Base-by-base conservation (phyloP, 2,113 vertebrate species). In the Eubucco bourcierii region DNA sequence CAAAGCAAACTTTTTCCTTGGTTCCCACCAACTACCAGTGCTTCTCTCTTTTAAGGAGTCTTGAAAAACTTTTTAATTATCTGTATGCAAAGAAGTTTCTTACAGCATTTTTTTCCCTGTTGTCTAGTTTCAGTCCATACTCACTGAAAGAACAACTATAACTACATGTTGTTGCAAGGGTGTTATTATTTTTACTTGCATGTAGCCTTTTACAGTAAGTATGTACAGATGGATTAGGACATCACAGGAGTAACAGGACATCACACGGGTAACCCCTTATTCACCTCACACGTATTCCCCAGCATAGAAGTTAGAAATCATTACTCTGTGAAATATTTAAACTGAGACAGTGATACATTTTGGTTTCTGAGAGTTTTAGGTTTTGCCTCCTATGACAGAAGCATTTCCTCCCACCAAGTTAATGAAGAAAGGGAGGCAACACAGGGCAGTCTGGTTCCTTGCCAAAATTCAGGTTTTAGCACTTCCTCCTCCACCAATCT, bases 221-320 rank as follows among this genome's bases (percentile, higher is more conserved):
- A 82, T 0, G 0, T 31, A 39, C 31, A 68, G 52, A 83, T 53
- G 20, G 28, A 93, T 7, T 6, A 34, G 31, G 34, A 66, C 29
- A 83, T 27, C 33, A 47, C 44, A 56, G 19, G 19, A 21, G 8
- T 31, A 61, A 61, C 5, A 61, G 37, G 28, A 72, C 44, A 37
- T 34, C n/a, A 73, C 5, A 50, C 2, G 27, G 12, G 7, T 34
- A 60, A 61, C 5, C 9, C 7, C 4, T 13, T 11, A 37, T 3
- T 9, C 0, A 1, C 39, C 46, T 31, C 39, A 56, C 24, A 25
- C 4, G 15, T 10, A 15, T 7, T 9, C 8, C 8, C 15, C 50
- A 92, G 68, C 21, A 67, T 4, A 64, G 7, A 76, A 68, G 15
- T 10, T 41, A 44, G 41, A 85, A 68, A 5, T 7, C 33, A 71